phyloP scores from a whole-genome alignment of 2,113 vertebrate genomes.

The Petroica traversi region DNA sequence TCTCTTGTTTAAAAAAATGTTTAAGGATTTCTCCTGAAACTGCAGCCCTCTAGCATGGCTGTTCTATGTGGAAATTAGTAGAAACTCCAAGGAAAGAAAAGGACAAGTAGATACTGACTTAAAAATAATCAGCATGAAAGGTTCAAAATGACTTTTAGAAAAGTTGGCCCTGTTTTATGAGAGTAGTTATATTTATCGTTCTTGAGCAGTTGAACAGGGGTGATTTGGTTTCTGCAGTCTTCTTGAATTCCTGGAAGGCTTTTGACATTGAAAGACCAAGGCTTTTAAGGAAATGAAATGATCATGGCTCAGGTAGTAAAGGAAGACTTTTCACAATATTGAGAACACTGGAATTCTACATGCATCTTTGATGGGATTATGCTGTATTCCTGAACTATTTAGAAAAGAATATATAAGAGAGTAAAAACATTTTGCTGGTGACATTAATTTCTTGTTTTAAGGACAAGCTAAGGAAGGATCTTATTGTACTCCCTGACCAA shows the following conservation, averaged over 20 bases:
- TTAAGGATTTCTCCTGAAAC: neutral
- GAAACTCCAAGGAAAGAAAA: neutral
- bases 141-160: neutral
- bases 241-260: neutral
- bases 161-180: neutral
- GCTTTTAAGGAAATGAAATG: neutral
- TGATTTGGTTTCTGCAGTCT: neutral
- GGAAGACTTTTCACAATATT: neutral
- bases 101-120: neutral
- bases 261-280: neutral
- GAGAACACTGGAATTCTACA: rapidly evolving
- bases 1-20: neutral
- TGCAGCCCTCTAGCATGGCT: neutral
- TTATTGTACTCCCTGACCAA: neutral
- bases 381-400: neutral
- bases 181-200: neutral
- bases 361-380: neutral
- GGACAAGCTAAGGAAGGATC: neutral
- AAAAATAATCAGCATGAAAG: neutral
- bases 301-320: neutral
- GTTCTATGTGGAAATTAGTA: neutral
- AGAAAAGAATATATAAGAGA: neutral
- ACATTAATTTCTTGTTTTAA: neutral
- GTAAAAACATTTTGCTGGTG: neutral
- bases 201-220: neutral